Base-by-base conservation (phyloP, 2,888 invertebrate species). In the Scrobipalpa atriplicella region DNA sequence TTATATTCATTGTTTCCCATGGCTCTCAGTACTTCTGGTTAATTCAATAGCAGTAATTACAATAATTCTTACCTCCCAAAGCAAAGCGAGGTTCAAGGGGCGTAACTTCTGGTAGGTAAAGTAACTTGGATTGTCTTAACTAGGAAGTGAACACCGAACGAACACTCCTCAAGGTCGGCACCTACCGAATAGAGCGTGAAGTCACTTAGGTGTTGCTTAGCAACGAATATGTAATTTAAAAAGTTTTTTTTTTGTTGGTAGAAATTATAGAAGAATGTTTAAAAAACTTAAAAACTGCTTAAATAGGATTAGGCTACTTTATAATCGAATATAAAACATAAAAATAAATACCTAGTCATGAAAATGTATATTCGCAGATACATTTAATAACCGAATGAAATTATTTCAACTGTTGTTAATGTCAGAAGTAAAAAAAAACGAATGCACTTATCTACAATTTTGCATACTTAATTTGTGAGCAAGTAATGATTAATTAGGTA, bases 1-100 rank as follows among this genome's bases (percentile, higher is more conserved):
- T 47, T n/a, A 7, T 16, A 47, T 47, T 47, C 29, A 3, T 29
- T 3, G 29, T 3, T 47, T 47, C 16, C 47, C n/a, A 47, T 47
- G n/a, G 10, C 47, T 47, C 47, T 2, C 5, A 47, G 16, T n/a
- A 54, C 54, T 54, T 54, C 54, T 54, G 54, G 54, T 54, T 18
- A 54, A 54, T 54, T 54, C 19, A 54, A 54, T 54, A 11, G 54
- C 11, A 21, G 21, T 54, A 54, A 54, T 54, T 18, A 54, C 18
- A 19, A 54, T 54, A 19, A 54, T 54, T 54, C 11, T 8, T 9
- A 19, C 1, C 19, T 54, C 18, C 54, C 16, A 21, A 18, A 54
- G 21, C 16, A 16, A 47, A 47, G 11, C 21, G 6, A 7, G 6
- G 54, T 54, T 54, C 54, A 54, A 54, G 54, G 54, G 54, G 54